Base-by-base conservation (phyloP, 2,888 invertebrate genomes). In the Drosophila pegasa region DNA sequence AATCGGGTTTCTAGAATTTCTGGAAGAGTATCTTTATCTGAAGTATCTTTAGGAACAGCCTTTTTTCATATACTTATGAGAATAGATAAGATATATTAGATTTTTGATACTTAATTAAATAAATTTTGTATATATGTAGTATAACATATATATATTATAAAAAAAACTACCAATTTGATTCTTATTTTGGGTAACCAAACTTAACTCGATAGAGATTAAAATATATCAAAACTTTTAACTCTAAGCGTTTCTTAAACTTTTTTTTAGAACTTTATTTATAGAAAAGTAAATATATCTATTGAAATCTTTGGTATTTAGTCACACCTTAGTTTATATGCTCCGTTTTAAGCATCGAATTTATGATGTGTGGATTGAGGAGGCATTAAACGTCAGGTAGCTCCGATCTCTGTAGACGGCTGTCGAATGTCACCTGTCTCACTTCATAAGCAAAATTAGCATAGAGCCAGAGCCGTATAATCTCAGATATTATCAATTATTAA, bases 381-480 rank as follows among this genome's bases (percentile, higher is more conserved):
- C 22, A 22, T 35, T 33, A 22, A 60, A 41, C 14, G 14, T 5
- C 12, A 9, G 27, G 25, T 62, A 50, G 43, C 41, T 29, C n/a
- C 12, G 10, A 52, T 9, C 2, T 18, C 25, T 37, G 60, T 68
- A 38, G 37, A 48, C 35, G 38, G 40, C 37, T 55, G 55, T 25
- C 41, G 45, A 75, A 47, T 75, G 75, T 71, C 57, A 75, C 50
- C 71, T 66, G 60, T 20, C 38, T 10, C 65, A 71, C 50, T 50
- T 55, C 41, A 61, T 51, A 37, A 43, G 51, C 43, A 59, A 43
- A 65, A 57, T 71, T 56, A n/a, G 43, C 66, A 64, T 41, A 45
- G 31, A 37, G 12, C n/a, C 20, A 20, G 50, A 52, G 70, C 47
- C 37, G 31, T 54, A 48, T 61, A 56, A 67, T 62, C 76, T 52